A percentile compares a stretch with the other conserved stretches of the same genome.
Evolutionary conservation across 2,888 invertebrate genomes (phyloP).

Genomic region (Oligia fasciuncula): DNA sequence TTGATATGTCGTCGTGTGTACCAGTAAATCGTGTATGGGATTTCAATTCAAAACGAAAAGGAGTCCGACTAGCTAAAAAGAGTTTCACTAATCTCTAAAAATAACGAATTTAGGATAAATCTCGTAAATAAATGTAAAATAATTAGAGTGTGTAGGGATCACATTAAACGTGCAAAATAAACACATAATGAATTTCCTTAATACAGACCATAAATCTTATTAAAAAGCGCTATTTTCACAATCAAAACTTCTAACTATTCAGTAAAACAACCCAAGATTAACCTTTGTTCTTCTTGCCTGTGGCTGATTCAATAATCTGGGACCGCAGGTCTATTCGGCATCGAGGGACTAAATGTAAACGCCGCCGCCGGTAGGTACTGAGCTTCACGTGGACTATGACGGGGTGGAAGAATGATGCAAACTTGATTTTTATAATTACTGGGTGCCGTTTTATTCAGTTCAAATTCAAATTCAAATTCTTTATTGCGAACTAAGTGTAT

Average conservation of each 20-base stretch:
- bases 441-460: neutral
- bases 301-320: too few species aligned
- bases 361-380: too few species aligned
- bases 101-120: neutral
- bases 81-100: neutral
- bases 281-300: neutral
- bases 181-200: neutral
- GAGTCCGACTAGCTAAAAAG: too few species aligned
- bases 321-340: too few species aligned
- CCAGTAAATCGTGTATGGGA: neutral
- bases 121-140: neutral
- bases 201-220: neutral
- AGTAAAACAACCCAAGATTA: neutral
- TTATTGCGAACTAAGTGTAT: too few species aligned
- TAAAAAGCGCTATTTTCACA: neutral
- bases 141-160: neutral
- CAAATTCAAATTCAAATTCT: too few species aligned
- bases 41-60: too few species aligned
- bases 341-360: too few species aligned
- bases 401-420: too few species aligned
- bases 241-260: neutral
- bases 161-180: neutral
- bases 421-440: too few species aligned
- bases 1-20: too few species aligned
- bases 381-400: too few species aligned